phyloP scores from a whole-genome alignment of 1,140 invertebrate species.

The Palaemon carinicauda region DNA sequence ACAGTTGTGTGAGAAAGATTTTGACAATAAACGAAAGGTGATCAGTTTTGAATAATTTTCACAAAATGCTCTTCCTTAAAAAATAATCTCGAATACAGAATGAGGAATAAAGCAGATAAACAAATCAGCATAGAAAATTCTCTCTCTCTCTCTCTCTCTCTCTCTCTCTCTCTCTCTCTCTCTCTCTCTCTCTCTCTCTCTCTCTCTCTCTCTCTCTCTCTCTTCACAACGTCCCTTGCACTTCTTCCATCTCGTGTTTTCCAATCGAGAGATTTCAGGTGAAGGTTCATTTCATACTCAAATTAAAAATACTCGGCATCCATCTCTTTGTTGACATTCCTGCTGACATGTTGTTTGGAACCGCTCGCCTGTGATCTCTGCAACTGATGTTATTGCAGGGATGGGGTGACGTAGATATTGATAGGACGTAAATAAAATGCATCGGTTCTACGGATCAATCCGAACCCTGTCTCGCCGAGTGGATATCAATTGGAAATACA shows the following conservation, averaged over 20 bases:
- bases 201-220: not conserved
- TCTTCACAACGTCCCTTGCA: not conserved
- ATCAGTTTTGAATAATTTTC: no score
- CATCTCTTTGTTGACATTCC: slow-evolving; percentile 45
- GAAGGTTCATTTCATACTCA: slow-evolving; percentile 46
- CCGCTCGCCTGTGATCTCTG: not conserved
- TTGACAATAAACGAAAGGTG: no score
- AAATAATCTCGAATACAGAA: no score
- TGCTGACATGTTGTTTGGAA: not conserved
- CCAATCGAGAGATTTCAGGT: slow-evolving; percentile 5
- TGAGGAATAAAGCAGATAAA: no score
- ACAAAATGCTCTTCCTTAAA: no score
- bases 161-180: not conserved
- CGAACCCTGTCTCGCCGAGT: not conserved
- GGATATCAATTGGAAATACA: slow-evolving; percentile 3
- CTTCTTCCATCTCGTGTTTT: not conserved
- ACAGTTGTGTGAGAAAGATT: no score
- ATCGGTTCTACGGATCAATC: not conserved
- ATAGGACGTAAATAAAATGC: not conserved
- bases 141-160: slow-evolving; percentile 18
- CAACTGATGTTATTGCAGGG: not conserved
- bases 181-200: not conserved
- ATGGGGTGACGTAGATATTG: not conserved
- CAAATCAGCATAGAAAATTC: not conserved
- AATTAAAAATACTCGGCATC: slow-evolving; percentile 31